Base-by-base conservation (phyloP, 1,140 invertebrate species). In the Lordiphosa collinella region DNA sequence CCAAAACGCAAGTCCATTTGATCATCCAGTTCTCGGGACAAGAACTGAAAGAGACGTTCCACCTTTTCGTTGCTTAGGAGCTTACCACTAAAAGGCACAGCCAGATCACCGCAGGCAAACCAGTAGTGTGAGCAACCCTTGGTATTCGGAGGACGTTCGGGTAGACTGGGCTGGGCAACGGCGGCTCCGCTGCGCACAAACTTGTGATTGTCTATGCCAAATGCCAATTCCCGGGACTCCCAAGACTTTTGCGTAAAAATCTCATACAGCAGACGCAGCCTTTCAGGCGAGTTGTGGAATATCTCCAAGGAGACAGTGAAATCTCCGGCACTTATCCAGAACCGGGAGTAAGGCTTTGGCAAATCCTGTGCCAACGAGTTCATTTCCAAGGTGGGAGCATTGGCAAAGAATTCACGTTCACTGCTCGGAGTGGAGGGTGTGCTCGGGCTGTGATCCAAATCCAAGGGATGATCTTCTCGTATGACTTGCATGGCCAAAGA, bases 401-500 rank as follows among this genome's bases (percentile, higher is more conserved):
- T 87, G 41, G 79, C 68, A 8, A 87, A 87, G 44, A 87, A 87
- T 41, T 58, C 67, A 3, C 62, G 53, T 7, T 76, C 76, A 4
- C 73, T 73, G 51, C 70, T 70, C 0, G 79, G 61, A 0, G 79
- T 70, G 0, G 47, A 46, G 3, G 79, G 54, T 1, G 73, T 14
- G 16, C 56, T 60, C 4, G 41, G 46, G 1, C 38, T 31, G 11
- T 13, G 40, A 5, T 53, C 79, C 18, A 85, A 47, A 10, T 88
- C 80, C 12, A 88, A 11, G 0, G 78, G 86, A 13, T 86, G 86
- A 58, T 86, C 80, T 40, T 88, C 86, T 0, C 58, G 65, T 8
- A 88, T 88, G 8, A 88, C 86, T 37, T 88, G 73, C 86, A 88
- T 88, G 31, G 70, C 73, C 47, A 86, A 1, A 1, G 86, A 88